These are phyloP conservation scores for Perognathus longimembris DNA, from an alignment of 2,113 vertebrate species.

Conservation along the genomic window DNA sequence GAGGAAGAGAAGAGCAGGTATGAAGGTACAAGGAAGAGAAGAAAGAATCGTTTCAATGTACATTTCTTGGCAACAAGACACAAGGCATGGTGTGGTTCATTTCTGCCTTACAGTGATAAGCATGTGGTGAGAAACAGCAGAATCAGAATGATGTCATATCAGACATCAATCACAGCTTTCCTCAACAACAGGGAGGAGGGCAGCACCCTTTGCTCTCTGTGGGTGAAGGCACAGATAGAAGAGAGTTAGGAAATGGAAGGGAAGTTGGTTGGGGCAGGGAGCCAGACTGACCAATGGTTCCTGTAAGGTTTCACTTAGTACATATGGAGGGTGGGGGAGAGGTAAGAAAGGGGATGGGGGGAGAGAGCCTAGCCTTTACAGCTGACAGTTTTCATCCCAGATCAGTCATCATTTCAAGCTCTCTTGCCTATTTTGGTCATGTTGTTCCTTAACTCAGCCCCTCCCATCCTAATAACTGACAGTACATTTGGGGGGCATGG, in stretches of 20 bases:
- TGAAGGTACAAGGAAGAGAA: neutral
- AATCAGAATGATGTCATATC: neutral
- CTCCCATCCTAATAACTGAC: neutral
- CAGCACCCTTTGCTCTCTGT: neutral
- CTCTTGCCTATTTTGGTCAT: neutral
- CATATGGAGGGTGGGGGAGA: too few relatives aligned
- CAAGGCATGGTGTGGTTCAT: neutral
- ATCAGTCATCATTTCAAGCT: neutral
- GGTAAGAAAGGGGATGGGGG: too few relatives aligned
- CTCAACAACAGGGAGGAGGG: neutral
- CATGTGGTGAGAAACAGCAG: neutral
- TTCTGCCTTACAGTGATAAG: neutral
- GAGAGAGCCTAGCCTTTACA: neutral
- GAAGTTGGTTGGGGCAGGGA: neutral
- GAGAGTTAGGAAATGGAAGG: neutral
- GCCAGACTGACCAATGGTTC: neutral
- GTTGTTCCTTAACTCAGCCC: neutral
- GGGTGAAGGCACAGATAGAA: neutral
- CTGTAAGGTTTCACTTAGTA: neutral
- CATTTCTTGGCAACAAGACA: neutral
- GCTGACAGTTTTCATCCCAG: neutral
- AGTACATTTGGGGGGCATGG: neutral
- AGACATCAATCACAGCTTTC: neutral
- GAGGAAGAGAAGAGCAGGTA: neutral
- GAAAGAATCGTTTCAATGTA: neutral